A percentile compares a stretch with the other conserved stretches of the same genome.
Conservation (phyloP, 2,797 vertebrate species). For the Bufotes viridis region DNA sequence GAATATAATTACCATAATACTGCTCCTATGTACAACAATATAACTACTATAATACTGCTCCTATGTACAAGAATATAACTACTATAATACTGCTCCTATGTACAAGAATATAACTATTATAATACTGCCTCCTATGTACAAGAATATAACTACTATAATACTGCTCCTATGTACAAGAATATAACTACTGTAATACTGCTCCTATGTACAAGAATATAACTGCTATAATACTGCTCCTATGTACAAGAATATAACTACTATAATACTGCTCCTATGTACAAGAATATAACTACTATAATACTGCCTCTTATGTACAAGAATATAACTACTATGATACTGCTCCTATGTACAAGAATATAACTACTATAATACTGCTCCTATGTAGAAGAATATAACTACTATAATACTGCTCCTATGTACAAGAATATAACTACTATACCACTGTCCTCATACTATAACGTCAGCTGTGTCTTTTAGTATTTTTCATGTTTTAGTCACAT, state of each 20-base stretch:
- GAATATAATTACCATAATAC: too few species aligned
- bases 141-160: too few species aligned
- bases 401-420: background rate
- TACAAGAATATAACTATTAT: too few species aligned
- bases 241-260: slow-evolving; percentile 2
- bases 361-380: background rate
- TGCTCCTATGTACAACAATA: too few species aligned
- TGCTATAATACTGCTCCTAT: background rate
- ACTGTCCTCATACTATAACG: too few species aligned
- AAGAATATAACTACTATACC: background rate
- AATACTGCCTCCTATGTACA: too few species aligned
- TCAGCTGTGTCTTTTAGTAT: too few species aligned
- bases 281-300: slow-evolving; percentile 4
- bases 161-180: too few species aligned
- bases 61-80: too few species aligned
- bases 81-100: too few species aligned
- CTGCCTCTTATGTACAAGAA: background rate
- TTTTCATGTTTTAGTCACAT: too few species aligned
- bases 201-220: slow-evolving; percentile 7
- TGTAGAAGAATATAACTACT: background rate
- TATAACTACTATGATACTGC: background rate
- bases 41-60: too few species aligned
- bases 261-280: background rate
- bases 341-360: background rate
- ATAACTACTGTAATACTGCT: slow-evolving; percentile 2